Percentiles rank a stretch among this genome's conserved stretches.
Conservation (phyloP, 2,113 vertebrate species). For the Pungitius pungitius region DNA sequence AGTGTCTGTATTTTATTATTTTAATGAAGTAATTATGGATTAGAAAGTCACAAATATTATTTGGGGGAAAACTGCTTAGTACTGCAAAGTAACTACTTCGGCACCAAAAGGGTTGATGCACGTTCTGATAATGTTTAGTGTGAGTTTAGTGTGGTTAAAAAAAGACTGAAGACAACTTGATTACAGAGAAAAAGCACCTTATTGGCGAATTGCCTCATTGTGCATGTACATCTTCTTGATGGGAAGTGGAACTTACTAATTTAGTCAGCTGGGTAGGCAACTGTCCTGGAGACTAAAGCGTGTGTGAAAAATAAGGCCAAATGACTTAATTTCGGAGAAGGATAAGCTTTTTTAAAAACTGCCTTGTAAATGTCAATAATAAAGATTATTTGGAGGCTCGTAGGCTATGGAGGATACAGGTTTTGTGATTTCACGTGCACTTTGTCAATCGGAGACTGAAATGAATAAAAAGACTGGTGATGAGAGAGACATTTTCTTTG, state of each 20-base stretch:
- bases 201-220: not conserved
- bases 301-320: not conserved
- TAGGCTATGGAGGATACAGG: not conserved
- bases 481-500: no score
- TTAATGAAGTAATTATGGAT: not conserved
- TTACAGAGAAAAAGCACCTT: not conserved
- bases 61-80: no score
- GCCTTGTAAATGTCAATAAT: slow-evolving; percentile 1
- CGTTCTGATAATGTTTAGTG: not conserved
- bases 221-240: not conserved
- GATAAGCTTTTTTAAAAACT: not conserved
- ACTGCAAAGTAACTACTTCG: not conserved
- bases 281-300: not conserved
- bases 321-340: not conserved
- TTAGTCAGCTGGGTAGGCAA: not conserved
- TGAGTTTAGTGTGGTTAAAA: not conserved
- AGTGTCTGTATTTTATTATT: not conserved
- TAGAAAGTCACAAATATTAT: not conserved
- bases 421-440: slow-evolving; percentile 13
- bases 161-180: not conserved
- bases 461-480: not conserved
- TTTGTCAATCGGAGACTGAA: not conserved
- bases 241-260: not conserved
- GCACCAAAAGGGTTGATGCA: not conserved
- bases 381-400: not conserved